Base-by-base conservation (phyloP, 2,113 vertebrate species). In the Sinocyclocheilus anshuiensis region DNA sequence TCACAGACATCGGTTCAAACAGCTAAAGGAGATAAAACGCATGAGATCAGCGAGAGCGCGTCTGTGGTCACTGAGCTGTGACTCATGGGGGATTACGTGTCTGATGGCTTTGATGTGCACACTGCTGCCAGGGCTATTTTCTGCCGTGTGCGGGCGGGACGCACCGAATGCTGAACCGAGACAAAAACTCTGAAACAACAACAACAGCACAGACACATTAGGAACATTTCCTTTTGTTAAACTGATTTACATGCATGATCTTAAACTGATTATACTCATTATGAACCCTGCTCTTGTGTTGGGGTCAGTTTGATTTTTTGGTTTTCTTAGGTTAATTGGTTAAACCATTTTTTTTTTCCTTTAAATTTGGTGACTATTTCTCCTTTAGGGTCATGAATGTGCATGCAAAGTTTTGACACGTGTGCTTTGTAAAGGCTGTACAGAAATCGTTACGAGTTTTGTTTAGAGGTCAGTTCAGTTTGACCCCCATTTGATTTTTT, bases 51-150 rank as follows among this genome's bases (percentile, higher is more conserved):
- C 11, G 24, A 0, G 12, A 50, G 42, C 15, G 75, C 2, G 75
- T 20, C 42, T 50, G 24, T 12, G 67, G 65, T 69, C 16, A 18
- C 90, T 91, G 85, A 86, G 83, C 86, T 92, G 87, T 93, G 92
- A 94, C 93, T 94, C 93, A 93, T 87, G 87, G 92, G 92, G 92
- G 92, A 93, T 93, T 94, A 93, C 89, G 92, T 86, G 88, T 92
- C 91, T 92, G 90, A 93, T 91, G 88, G 90, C 93, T 94, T 93
- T 93, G 90, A 93, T 94, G 90, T 92, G 84, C 88, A 90, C 88
- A 86, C 42, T 84, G 45, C 87, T 89, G 90, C 88, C 90, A 91
- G 85, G 90, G 90, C 90, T 91, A 90, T 94, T 93, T 94, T 92
- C 87, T 92, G 88, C 83, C 71, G 75, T 22, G 20, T 59, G 57